Evolutionary conservation across 2,888 invertebrate species (phyloP).

Genomic region (Monochamus alternatus): DNA sequence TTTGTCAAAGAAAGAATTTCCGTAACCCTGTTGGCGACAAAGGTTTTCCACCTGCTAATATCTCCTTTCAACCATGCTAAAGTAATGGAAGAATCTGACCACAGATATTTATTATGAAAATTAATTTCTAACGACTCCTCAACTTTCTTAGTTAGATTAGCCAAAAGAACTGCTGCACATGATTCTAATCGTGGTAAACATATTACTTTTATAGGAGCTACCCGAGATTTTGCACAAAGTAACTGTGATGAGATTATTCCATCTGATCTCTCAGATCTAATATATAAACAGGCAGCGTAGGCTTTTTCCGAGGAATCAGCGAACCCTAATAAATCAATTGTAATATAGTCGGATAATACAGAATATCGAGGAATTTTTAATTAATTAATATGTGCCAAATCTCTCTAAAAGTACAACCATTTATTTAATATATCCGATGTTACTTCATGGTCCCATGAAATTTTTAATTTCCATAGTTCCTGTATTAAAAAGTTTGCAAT

Average conservation of each 20-base stretch:
- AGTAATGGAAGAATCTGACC: constrained; percentile 16
- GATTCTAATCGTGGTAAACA: not conserved
- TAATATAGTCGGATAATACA: not conserved
- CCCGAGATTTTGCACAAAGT: no score
- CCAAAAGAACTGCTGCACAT: constrained; percentile 17
- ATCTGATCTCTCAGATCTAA: not conserved
- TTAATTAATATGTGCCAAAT: no score
- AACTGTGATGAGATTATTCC: no score
- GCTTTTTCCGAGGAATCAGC: not conserved
- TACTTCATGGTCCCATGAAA: constrained; percentile 39
- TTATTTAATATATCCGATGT: constrained; percentile 10
- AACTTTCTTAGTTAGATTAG: constrained; percentile 12
- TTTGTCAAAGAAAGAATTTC: constrained; percentile 5
- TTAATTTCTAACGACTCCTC: constrained; percentile 12
- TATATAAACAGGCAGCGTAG: not conserved
- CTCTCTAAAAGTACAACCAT: constrained; percentile 20
- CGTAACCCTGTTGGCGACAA: constrained; percentile 16
- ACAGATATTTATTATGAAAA: constrained; percentile 13
- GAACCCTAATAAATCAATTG: not conserved
- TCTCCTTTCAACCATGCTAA: constrained; percentile 15
- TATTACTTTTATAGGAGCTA: no score
- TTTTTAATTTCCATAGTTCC: constrained; percentile 38
- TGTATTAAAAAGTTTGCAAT: constrained; percentile 36
- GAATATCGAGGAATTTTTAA: not conserved
- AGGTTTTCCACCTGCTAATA: constrained; percentile 15